Evolutionary conservation across 2,888 invertebrate species (phyloP).

Genomic region (Synanthedon vespiformis): DNA sequence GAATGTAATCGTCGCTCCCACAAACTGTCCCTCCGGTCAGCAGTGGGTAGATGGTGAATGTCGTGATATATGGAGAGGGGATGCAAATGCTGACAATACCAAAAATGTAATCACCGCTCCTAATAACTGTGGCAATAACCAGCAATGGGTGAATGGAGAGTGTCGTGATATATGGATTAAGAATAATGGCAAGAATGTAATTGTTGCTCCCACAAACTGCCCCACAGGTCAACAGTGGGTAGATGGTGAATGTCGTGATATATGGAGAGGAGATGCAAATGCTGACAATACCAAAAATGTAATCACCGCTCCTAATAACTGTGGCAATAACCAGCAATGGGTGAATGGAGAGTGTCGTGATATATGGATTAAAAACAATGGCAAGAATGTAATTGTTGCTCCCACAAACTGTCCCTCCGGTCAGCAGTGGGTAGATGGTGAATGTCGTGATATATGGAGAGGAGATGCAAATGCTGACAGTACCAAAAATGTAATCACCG

Average conservation of each 20-base stretch:
- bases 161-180: constrained; percentile 13
- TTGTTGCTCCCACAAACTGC: constrained; percentile 9
- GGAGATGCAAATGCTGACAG: too few relatives aligned
- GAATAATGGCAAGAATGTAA: constrained; percentile 1
- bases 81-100: too few relatives aligned
- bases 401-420: constrained; percentile 10
- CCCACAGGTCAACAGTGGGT: constrained; percentile 8
- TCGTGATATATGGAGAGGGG: constrained; percentile 7
- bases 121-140: constrained; percentile 18
- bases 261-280: constrained; percentile 4
- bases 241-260: constrained; percentile 10
- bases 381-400: constrained; percentile 5
- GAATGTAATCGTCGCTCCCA: constrained; percentile 6
- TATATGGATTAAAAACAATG: constrained; percentile 3
- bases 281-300: constrained; percentile 10
- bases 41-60: constrained; percentile 10
- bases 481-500: constrained; percentile 18
- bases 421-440: constrained; percentile 9
- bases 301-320: constrained; percentile 23
- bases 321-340: constrained; percentile 16
- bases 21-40: constrained; percentile 10
- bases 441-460: constrained; percentile 10
- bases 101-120: constrained; percentile 23
- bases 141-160: constrained; percentile 16
- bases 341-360: constrained; percentile 18